Conservation (phyloP, 2,888 invertebrate species). For the Pseudanteris insignis region DNA sequence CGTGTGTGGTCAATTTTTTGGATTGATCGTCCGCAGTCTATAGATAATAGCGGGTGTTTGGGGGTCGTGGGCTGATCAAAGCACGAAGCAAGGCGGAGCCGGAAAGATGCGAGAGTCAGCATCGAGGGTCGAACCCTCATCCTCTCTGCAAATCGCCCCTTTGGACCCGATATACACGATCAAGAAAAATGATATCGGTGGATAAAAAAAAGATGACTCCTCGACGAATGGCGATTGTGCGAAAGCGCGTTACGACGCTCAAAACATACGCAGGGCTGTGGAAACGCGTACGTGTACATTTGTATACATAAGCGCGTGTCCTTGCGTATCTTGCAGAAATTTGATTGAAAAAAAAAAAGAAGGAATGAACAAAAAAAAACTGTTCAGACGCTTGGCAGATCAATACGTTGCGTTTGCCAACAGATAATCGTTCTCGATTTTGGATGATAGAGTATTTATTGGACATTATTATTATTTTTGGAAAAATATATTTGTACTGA, state of each 20-base stretch:
- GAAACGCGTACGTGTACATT: too few relatives aligned
- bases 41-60: slow-evolving; percentile 61
- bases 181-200: slow-evolving; percentile 65
- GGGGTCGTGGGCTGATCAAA: slow-evolving; percentile 60
- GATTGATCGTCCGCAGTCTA: slow-evolving; percentile 62
- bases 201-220: slow-evolving; percentile 58
- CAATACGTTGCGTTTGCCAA: too few relatives aligned
- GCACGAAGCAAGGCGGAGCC: slow-evolving; percentile 61
- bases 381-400: too few relatives aligned
- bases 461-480: too few relatives aligned
- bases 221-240: slow-evolving; percentile 57
- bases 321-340: too few relatives aligned
- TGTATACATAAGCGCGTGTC: too few relatives aligned
- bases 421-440: too few relatives aligned
- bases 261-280: too few relatives aligned
- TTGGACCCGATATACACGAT: slow-evolving; percentile 55
- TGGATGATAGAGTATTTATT: too few relatives aligned
- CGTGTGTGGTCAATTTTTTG: slow-evolving; percentile 51
- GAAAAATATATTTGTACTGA: too few relatives aligned
- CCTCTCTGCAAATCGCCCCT: slow-evolving; percentile 44
- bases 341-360: too few relatives aligned
- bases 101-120: slow-evolving; percentile 63
- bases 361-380: too few relatives aligned
- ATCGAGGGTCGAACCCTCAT: slow-evolving; percentile 60
- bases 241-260: slow-evolving; percentile 45